A percentile compares a stretch with the other conserved stretches of the same genome.
phyloP scores from a whole-genome alignment of 2,888 invertebrate species.

The Autographa pulchrina region DNA sequence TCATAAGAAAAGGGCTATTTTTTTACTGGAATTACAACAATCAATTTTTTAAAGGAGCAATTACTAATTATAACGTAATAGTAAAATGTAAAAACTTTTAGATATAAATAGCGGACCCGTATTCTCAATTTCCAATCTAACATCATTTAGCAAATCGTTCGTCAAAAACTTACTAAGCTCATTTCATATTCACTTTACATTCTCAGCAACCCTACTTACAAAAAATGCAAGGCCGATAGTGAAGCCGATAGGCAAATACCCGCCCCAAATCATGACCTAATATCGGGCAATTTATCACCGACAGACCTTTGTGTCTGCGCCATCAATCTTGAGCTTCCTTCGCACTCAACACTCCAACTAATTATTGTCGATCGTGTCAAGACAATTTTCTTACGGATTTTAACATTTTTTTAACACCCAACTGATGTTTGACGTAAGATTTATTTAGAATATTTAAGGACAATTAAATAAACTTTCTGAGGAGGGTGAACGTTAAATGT shows the following conservation, averaged over 20 bases:
- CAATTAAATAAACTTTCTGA: constrained; percentile 35
- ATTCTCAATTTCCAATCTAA: background rate
- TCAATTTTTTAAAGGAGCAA: too few species aligned
- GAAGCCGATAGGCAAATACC: constrained; percentile 85
- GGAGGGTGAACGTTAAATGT: constrained; percentile 44
- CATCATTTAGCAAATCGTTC: constrained; percentile 56
- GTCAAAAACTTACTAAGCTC: constrained; percentile 61
- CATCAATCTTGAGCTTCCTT: constrained; percentile 87
- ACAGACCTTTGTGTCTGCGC: constrained; percentile 84
- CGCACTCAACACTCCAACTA: constrained; percentile 86
- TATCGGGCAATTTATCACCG: constrained; percentile 88
- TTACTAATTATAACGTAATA: too few species aligned
- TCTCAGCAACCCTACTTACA: constrained; percentile 64
- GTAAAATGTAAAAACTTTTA: too few species aligned
- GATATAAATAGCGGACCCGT: too few species aligned
- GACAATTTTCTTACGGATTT: constrained; percentile 81
- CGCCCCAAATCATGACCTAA: constrained; percentile 87
- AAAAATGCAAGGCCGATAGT: constrained; percentile 77
- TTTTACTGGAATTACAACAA: too few species aligned
- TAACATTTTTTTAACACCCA: constrained; percentile 71
- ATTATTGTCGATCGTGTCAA: constrained; percentile 84
- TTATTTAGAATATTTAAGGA: constrained; percentile 44
- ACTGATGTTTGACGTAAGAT: constrained; percentile 67
- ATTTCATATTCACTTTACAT: constrained; percentile 72
- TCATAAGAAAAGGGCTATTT: too few species aligned